A percentile compares a stretch with the other conserved stretches of the same genome.
These are phyloP conservation scores for Labeo catla DNA, from an alignment of 2,113 vertebrate genomes.

Conservation along the genomic window DNA sequence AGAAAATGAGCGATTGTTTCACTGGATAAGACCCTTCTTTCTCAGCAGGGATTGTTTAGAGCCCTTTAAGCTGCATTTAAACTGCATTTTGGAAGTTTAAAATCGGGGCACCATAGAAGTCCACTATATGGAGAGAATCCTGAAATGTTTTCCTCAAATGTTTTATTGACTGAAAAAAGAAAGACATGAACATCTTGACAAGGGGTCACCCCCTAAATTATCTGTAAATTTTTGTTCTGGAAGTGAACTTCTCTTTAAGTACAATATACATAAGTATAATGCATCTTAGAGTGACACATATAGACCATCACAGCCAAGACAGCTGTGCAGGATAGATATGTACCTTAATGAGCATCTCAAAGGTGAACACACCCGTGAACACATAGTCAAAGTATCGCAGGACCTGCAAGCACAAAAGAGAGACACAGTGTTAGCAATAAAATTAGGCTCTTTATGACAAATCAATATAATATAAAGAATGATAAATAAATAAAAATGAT, in stretches of 20 bases:
- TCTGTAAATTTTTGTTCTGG: too few relatives aligned
- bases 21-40: too few relatives aligned
- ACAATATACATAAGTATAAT: not conserved
- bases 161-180: too few relatives aligned
- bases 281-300: not conserved
- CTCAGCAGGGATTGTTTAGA: too few relatives aligned
- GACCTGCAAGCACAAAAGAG: conserved; percentile 73
- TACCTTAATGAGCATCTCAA: conserved; percentile 97
- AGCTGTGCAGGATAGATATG: conserved; percentile 35
- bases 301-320: not conserved
- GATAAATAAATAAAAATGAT: conserved; percentile 7
- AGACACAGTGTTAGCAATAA: not conserved
- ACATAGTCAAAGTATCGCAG: conserved; percentile 95
- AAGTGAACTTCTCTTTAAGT: not conserved
- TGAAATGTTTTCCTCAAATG: too few relatives aligned
- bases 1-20: too few relatives aligned
- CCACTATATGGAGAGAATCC: too few relatives aligned
- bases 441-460: not conserved
- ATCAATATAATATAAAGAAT: not conserved
- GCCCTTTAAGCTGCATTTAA: too few relatives aligned
- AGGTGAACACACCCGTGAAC: conserved; percentile 94
- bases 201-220: too few relatives aligned
- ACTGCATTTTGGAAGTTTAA: too few relatives aligned
- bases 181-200: too few relatives aligned
- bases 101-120: too few relatives aligned